These are phyloP conservation scores for Salvelinus fontinalis DNA, from an alignment of 2,113 vertebrate genomes.

Conservation along the genomic window DNA sequence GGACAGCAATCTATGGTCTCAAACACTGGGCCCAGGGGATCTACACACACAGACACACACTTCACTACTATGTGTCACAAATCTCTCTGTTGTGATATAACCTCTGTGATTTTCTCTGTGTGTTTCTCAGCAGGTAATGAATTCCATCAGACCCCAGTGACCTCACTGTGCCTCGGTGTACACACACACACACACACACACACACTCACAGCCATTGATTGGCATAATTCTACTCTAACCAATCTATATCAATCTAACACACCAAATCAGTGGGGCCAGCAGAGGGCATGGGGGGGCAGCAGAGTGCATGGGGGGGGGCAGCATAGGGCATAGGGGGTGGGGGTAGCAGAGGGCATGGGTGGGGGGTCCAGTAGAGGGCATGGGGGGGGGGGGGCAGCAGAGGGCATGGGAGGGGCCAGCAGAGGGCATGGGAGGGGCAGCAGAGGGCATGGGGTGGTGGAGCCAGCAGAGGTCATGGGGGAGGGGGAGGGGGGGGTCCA, in stretches of 20 bases:
- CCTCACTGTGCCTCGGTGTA: neutral
- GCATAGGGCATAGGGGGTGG: too few species aligned
- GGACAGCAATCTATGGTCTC: conserved; percentile 39
- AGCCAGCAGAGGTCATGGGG: too few species aligned
- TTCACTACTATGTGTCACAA: conserved; percentile 28
- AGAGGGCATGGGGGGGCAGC: too few species aligned
- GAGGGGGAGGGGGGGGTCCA: too few species aligned
- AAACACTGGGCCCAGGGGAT: neutral
- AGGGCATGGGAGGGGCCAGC: too few species aligned
- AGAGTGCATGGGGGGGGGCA: too few species aligned
- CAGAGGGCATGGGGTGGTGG: too few species aligned
- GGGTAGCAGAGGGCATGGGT: too few species aligned
- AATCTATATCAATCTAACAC: conserved; percentile 55
- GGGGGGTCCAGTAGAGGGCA: too few species aligned
- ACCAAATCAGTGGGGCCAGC: too few species aligned
- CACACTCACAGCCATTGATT: conserved; percentile 43
- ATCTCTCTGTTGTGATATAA: conserved; percentile 39
- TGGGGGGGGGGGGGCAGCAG: too few species aligned
- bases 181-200: neutral
- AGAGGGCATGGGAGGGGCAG: too few species aligned
- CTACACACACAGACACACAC: conserved; percentile 4
- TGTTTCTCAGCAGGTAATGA: conserved; percentile 55
- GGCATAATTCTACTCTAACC: conserved; percentile 32
- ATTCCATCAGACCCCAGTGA: conserved; percentile 41
- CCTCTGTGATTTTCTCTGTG: neutral